phyloP scores from a whole-genome alignment of 2,113 vertebrate genomes.

The Tympanuchus pallidicinctus region DNA sequence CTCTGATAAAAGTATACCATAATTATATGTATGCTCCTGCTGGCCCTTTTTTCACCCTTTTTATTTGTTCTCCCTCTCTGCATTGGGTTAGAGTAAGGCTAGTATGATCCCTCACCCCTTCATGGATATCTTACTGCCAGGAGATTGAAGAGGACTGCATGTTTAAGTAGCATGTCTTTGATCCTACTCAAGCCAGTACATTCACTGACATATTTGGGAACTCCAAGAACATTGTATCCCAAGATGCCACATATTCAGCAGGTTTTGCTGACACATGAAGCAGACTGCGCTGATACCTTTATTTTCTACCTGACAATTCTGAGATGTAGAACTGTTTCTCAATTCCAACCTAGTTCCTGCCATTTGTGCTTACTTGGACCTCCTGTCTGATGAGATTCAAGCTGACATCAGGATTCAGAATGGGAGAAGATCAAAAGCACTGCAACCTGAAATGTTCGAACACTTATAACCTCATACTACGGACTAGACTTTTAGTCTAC shows the following conservation, averaged over 20 bases:
- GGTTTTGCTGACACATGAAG: not conserved
- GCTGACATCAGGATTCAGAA: not conserved
- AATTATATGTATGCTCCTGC: not conserved
- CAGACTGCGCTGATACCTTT: not conserved
- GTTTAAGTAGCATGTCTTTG: not conserved
- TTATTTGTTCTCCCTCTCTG: not conserved
- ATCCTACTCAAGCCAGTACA: not conserved
- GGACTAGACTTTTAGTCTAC: rapidly evolving
- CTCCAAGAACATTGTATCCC: not conserved
- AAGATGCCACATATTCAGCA: not conserved
- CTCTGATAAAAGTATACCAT: not conserved
- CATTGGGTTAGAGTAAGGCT: rapidly evolving
- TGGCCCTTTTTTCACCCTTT: not conserved
- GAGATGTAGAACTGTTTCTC: not conserved
- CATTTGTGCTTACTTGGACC: not conserved
- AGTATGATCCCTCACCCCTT: too few relatives aligned
- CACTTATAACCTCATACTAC: rapidly evolving
- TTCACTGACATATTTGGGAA: not conserved
- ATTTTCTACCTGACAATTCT: not conserved
- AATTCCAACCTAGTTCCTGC: not conserved
- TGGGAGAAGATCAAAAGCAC: not conserved
- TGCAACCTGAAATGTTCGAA: not conserved
- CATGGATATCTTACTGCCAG: not conserved
- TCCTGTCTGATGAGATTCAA: not conserved
- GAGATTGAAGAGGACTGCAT: not conserved